Conservation (phyloP, 1,140 invertebrate species). For the Aphaenogaster floridana region DNA sequence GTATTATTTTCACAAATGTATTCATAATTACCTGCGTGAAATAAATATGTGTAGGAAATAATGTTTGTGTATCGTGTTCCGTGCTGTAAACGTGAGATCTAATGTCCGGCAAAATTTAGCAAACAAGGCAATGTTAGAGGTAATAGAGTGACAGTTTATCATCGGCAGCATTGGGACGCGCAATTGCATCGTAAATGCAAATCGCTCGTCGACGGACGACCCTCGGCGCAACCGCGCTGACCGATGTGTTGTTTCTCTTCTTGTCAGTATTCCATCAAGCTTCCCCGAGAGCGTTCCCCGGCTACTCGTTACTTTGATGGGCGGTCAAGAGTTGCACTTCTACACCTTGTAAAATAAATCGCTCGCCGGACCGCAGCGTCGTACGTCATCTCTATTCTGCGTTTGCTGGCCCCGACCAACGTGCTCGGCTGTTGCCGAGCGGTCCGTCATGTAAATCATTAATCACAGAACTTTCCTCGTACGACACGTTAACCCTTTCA, state of each 20-base stretch:
- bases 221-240: conserved; percentile 40
- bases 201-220: conserved; percentile 50
- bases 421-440: conserved; percentile 33
- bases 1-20: neutral
- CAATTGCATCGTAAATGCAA: conserved; percentile 63
- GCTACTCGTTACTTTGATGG: conserved; percentile 63
- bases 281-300: conserved; percentile 28
- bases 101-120: neutral
- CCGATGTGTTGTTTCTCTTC: conserved; percentile 61
- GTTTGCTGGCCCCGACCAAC: conserved; percentile 58
- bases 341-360: conserved; percentile 71
- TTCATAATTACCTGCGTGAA: neutral
- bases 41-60: neutral
- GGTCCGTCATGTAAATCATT: conserved; percentile 71
- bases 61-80: neutral
- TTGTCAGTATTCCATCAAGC: conserved; percentile 61
- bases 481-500: conserved; percentile 57
- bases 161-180: neutral
- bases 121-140: conserved; percentile 16
- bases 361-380: conserved; percentile 60
- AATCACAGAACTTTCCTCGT: conserved; percentile 67
- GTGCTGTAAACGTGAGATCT: neutral
- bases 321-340: conserved; percentile 70
- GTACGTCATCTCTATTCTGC: conserved; percentile 53
- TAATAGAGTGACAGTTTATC: conserved; percentile 52